Percentiles rank a stretch among this genome's conserved stretches.
phyloP scores from a whole-genome alignment of 1,140 invertebrate genomes.

The Telenomus remus region DNA sequence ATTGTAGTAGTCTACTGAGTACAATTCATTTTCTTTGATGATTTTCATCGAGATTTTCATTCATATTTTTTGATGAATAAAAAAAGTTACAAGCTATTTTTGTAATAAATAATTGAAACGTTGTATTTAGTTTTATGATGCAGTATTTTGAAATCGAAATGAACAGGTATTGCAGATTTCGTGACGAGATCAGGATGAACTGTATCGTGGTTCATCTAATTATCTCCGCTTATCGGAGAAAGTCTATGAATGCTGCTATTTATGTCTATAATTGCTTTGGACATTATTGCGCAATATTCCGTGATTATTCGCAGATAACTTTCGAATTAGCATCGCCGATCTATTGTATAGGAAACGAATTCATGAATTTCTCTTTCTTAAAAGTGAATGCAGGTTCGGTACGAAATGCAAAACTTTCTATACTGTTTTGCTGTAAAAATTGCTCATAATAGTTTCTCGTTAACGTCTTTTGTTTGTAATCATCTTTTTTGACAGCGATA shows the following conservation, averaged over 20 bases:
- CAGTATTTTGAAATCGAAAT: too few relatives aligned
- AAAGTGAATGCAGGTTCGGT: conserved; percentile 9
- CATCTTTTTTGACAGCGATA: neutral
- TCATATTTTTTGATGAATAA: too few relatives aligned
- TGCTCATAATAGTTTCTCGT: too few relatives aligned
- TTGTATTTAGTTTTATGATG: too few relatives aligned
- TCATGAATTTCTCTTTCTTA: conserved; percentile 7
- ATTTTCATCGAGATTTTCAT: too few relatives aligned
- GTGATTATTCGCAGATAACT: conserved; percentile 15
- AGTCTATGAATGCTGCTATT: conserved; percentile 45
- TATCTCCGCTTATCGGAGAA: conserved; percentile 49
- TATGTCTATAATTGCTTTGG: conserved; percentile 17
- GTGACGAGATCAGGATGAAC: conserved; percentile 52
- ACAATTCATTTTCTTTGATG: too few relatives aligned
- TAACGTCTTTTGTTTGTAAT: neutral
- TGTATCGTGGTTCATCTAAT: conserved; percentile 47
- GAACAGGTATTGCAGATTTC: conserved; percentile 6
- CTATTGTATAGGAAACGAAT: conserved; percentile 18
- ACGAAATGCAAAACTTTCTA: neutral
- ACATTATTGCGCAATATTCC: conserved; percentile 23
- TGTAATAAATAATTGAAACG: too few relatives aligned
- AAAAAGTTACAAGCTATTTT: too few relatives aligned
- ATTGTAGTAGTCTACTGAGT: too few relatives aligned
- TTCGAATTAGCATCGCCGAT: neutral
- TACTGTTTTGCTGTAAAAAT: too few relatives aligned